Evolutionary conservation across 2,797 vertebrate species (phyloP).

Genomic region (Tragopan temminckii): DNA sequence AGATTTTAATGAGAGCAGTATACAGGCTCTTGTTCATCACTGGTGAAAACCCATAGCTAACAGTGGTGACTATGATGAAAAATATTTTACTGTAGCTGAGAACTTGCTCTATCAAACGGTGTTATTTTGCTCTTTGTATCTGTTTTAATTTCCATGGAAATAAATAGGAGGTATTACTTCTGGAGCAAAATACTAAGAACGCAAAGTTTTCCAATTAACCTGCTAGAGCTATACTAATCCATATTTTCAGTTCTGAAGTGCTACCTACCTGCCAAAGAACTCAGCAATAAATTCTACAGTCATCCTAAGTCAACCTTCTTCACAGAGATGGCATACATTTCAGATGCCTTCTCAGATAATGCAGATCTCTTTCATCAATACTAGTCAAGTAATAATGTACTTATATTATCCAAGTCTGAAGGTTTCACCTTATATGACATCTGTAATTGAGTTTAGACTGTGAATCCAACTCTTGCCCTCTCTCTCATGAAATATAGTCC

Average conservation of each 20-base stretch:
- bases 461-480: background rate
- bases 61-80: background rate
- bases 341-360: background rate
- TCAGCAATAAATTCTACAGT: background rate
- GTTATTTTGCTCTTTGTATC: background rate
- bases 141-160: background rate
- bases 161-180: background rate
- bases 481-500: background rate
- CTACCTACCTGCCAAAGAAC: background rate
- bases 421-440: background rate
- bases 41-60: background rate
- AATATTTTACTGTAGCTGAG: background rate
- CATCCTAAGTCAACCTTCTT: background rate
- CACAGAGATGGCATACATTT: background rate
- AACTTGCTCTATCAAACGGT: background rate
- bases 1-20: background rate
- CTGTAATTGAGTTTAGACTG: background rate
- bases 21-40: background rate
- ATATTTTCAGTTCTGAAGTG: background rate
- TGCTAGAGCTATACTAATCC: background rate
- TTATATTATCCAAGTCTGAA: background rate
- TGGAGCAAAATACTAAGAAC: background rate
- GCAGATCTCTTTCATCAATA: background rate
- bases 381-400: background rate
- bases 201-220: background rate